These are phyloP conservation scores for Lepus oiostolus DNA, from an alignment of 2,797 vertebrate species.

Conservation along the genomic window DNA sequence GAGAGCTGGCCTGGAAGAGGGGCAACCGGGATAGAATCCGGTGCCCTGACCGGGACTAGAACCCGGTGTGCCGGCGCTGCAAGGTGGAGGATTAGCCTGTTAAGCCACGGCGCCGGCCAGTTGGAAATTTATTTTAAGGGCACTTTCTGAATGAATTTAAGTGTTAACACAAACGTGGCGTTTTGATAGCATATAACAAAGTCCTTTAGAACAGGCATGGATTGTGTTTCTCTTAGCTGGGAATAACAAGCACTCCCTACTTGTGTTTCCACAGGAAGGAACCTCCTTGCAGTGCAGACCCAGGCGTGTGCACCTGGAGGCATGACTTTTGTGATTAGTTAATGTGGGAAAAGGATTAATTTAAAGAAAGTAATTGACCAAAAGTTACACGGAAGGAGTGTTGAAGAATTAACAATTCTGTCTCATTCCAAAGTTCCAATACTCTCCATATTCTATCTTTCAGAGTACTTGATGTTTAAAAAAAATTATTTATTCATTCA, in stretches of 20 bases:
- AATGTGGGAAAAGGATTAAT: not conserved
- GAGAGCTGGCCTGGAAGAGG: no score
- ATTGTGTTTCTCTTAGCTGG: not conserved
- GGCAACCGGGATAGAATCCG: no score
- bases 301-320: no score
- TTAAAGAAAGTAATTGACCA: not conserved
- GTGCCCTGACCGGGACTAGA: no score
- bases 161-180: not conserved
- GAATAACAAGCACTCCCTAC: not conserved
- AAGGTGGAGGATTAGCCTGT: no score
- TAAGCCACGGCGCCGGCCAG: no score
- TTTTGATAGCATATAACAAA: slow-evolving; percentile 33
- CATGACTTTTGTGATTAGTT: not conserved
- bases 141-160: slow-evolving; percentile 1
- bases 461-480: not conserved
- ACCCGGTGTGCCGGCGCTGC: no score
- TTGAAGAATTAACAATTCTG: not conserved
- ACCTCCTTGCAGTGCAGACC: not conserved
- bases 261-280: not conserved
- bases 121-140: slow-evolving; percentile 7
- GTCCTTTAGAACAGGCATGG: not conserved
- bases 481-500: no score
- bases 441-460: not conserved
- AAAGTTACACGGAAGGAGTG: not conserved
- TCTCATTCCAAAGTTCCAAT: not conserved